Evolutionary conservation across 2,888 invertebrate genomes (phyloP), one percentile per base, ranked within the genome.

Genomic region (Diaperis boleti): DNA sequence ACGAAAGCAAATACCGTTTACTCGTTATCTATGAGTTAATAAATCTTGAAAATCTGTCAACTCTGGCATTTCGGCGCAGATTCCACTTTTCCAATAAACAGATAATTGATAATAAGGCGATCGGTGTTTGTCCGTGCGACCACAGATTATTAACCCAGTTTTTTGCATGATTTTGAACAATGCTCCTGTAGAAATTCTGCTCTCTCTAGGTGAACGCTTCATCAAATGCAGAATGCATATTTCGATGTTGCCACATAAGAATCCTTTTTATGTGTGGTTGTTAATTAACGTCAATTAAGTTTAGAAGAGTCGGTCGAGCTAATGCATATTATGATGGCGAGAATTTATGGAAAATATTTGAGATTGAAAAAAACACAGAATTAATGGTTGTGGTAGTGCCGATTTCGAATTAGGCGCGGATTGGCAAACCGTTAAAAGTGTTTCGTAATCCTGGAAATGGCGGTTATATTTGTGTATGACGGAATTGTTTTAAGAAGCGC

Each of bases 101-200:
- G 20, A 41, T 31, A 59, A 50, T 59, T 31, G 39, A 31, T 59
- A 59, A 50, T 59, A 3, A 41, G 49, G 45, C 41, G 31, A 59
- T 41, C 7, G n/a, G 26, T 39, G 47, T 42, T 42, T 42, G 20
- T 22, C 14, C 10, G 22, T 20, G 18, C 14, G 15, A 20, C 20
- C 15, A 42, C 20, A 22, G 20, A 20, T 42, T 42, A 42, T 42
- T 42, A 42, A 42, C 42, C 42, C 22, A 42, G 10, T 42, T 42
- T 42, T 42, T 42, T 42, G 39, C 42, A 42, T 59, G 13, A 13
- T 18, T 52, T 50, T 33, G 22, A 26, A 26, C 26, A 26, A 26
- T 26, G 6, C 13, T 33, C 1, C 1, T n/a, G 33, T 4, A 11
- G 33, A 33, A 33, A 33, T 33, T 11, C 33, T 33, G 26, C 26